A percentile compares a stretch with the other conserved stretches of the same genome.
These are phyloP conservation scores for Acridotheres tristis DNA, from an alignment of 2,797 vertebrate genomes.

Conservation along the genomic window DNA sequence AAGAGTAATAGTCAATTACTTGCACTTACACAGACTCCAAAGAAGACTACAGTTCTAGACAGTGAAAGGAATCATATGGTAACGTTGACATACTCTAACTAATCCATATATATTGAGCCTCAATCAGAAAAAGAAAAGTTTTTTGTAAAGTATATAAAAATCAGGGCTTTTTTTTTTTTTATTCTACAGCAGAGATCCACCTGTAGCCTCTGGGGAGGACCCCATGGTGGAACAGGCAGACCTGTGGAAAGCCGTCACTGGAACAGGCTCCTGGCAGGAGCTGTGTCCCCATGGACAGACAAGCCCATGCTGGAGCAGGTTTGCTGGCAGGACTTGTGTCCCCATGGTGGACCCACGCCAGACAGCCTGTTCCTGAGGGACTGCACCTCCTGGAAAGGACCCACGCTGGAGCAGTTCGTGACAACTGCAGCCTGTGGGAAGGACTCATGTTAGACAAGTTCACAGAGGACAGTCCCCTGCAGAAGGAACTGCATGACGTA, in stretches of 20 bases:
- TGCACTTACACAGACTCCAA: neutral
- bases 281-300: neutral
- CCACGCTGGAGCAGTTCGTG: neutral
- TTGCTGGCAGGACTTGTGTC: neutral
- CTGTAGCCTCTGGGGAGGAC: too few relatives aligned
- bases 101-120: neutral
- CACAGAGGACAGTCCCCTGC: rapidly evolving
- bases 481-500: neutral
- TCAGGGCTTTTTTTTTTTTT: neutral
- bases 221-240: neutral
- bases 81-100: neutral
- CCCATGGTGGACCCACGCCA: rapidly evolving
- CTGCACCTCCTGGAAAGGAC: neutral
- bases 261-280: neutral
- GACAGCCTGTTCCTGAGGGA: neutral
- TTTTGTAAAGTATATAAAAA: neutral
- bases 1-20: neutral
- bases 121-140: neutral
- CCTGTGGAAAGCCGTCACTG: neutral
- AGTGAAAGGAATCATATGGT: neutral
- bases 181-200: neutral
- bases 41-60: neutral
- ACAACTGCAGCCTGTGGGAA: neutral
- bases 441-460: neutral
- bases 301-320: neutral